Conservation (phyloP, 2,888 invertebrate genomes). For the Alentia gelatinosa region DNA sequence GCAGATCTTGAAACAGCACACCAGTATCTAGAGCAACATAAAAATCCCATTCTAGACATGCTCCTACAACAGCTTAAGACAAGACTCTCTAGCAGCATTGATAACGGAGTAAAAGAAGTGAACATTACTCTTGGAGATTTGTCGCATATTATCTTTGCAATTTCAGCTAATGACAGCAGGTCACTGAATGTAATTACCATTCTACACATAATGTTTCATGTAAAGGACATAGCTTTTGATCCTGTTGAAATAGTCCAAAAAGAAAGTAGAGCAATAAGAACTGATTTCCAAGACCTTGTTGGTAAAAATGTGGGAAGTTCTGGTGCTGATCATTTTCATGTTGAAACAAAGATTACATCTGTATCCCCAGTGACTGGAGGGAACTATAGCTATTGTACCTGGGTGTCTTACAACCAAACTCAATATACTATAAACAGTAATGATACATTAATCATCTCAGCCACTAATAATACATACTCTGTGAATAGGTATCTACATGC, state of each 20-base stretch:
- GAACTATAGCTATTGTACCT: background rate
- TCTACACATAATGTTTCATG: background rate
- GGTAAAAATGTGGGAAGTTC: background rate
- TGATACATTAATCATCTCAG: background rate
- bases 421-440: background rate
- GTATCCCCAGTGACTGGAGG: background rate
- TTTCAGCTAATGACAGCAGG: no score
- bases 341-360: background rate
- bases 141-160: no score
- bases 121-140: no score
- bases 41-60: no score
- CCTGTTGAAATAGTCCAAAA: background rate
- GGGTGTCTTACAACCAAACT: background rate
- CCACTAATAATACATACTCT: background rate
- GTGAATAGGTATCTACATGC: background rate
- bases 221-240: background rate
- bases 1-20: no score
- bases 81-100: no score
- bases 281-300: background rate
- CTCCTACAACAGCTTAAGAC: no score
- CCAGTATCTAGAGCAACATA: no score
- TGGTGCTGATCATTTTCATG: background rate
- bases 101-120: no score
- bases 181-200: background rate
- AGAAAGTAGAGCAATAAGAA: background rate